Evolutionary conservation across 2,797 vertebrate genomes (phyloP).

Genomic region (Peromyscus aztecus): DNA sequence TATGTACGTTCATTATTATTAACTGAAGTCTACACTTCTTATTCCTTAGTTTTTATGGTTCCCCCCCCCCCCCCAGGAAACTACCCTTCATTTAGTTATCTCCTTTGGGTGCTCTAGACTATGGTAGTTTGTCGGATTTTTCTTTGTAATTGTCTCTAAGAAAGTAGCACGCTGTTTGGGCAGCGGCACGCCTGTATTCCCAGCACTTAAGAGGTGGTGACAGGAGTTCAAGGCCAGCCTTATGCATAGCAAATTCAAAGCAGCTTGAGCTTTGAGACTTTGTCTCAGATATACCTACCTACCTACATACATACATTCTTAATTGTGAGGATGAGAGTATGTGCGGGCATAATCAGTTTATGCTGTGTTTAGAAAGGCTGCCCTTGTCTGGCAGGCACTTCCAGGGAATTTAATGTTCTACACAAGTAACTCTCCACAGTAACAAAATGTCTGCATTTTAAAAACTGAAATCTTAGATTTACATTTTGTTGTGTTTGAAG

Average conservation of each 20-base stretch:
- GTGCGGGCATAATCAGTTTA: neutral
- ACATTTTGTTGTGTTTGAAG: conserved; percentile 56
- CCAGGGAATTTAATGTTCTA: conserved; percentile 44
- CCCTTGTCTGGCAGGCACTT: conserved; percentile 29
- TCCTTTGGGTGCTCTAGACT: conserved; percentile 11
- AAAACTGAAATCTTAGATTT: conserved; percentile 45
- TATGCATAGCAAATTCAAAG: neutral
- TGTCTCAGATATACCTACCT: neutral
- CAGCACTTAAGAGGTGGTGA: neutral
- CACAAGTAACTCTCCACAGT: conserved; percentile 10
- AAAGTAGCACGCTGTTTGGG: neutral
- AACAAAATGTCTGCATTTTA: conserved; percentile 45
- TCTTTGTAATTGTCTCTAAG: conserved; percentile 55
- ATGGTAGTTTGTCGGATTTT: conserved; percentile 27
- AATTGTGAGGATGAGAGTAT: neutral
- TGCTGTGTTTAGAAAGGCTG: conserved; percentile 57
- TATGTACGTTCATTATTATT: neutral
- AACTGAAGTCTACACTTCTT: conserved; percentile 1
- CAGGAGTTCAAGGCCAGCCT: neutral
- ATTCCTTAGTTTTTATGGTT: conserved; percentile 51
- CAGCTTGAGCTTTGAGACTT: neutral
- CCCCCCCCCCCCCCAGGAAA: too few relatives aligned
- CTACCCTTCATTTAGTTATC: conserved; percentile 25
- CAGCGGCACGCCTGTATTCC: too few relatives aligned
- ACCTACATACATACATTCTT: neutral